phyloP scores from a whole-genome alignment of 1,140 invertebrate genomes.

The Belonocnema kinseyi region DNA sequence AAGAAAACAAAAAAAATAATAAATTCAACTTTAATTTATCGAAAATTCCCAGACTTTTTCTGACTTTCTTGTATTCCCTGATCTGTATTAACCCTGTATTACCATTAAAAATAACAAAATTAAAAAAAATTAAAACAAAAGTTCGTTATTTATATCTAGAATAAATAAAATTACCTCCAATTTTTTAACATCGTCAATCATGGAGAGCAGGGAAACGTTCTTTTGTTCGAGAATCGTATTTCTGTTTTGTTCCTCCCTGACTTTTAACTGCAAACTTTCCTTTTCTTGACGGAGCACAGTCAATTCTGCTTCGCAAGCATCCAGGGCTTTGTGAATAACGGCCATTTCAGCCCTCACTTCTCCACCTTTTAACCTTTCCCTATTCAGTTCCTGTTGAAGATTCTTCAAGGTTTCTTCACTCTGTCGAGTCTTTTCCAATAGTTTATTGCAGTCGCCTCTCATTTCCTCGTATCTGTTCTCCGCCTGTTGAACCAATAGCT shows the following conservation, averaged over 20 bases:
- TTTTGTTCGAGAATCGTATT: slow-evolving; percentile 74
- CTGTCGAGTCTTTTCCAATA: slow-evolving; percentile 62
- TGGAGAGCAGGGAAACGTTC: slow-evolving; percentile 72
- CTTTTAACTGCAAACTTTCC: slow-evolving; percentile 72
- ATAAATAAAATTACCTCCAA: slow-evolving; percentile 71
- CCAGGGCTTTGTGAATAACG: slow-evolving; percentile 75
- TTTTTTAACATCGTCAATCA: slow-evolving; percentile 73
- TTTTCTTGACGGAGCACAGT: slow-evolving; percentile 76
- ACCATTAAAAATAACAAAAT: neutral
- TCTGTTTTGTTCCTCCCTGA: slow-evolving; percentile 76
- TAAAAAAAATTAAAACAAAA: slow-evolving; percentile 10
- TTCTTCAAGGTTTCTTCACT: slow-evolving; percentile 60
- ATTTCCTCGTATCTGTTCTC: slow-evolving; percentile 64
- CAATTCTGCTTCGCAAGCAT: slow-evolving; percentile 77
- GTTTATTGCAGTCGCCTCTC: slow-evolving; percentile 64
- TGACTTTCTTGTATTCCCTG: no score
- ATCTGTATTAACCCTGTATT: no score
- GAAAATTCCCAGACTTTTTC: no score
- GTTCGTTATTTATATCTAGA: neutral
- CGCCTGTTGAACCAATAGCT: slow-evolving; percentile 65
- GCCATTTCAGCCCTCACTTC: slow-evolving; percentile 72
- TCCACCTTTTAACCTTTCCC: slow-evolving; percentile 62
- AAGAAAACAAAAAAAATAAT: no score
- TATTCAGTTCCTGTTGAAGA: slow-evolving; percentile 68
- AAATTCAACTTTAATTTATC: no score